Percentiles rank a stretch among this genome's conserved stretches.
Evolutionary conservation across 2,888 invertebrate species (phyloP).

Genomic region (Colostygia pectinataria): DNA sequence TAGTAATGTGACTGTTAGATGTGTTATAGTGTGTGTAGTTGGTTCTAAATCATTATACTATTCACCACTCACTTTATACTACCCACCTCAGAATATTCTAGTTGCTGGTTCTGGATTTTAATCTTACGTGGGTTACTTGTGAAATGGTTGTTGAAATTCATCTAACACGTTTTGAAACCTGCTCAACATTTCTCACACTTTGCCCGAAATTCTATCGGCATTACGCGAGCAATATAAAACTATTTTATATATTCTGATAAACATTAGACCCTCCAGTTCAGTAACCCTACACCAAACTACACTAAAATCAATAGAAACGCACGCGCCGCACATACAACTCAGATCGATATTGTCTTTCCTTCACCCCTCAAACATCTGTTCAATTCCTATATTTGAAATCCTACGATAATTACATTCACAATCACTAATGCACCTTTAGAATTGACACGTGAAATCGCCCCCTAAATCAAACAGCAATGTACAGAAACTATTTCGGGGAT

Average conservation of each 20-base stretch:
- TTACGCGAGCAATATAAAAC: slow-evolving; percentile 17
- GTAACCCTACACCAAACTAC: slow-evolving; percentile 46
- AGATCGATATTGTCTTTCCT: slow-evolving; percentile 74
- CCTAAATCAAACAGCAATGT: slow-evolving; percentile 22
- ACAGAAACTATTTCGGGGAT: slow-evolving; percentile 14
- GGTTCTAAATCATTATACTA: too few species aligned
- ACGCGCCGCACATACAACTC: slow-evolving; percentile 47
- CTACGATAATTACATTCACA: slow-evolving; percentile 35
- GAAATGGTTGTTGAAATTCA: slow-evolving; percentile 22
- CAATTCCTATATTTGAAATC: slow-evolving; percentile 9
- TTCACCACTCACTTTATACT: too few species aligned
- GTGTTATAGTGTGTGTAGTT: too few species aligned
- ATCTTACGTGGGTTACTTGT: slow-evolving; percentile 3
- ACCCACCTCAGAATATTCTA: background rate
- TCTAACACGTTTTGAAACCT: slow-evolving; percentile 11
- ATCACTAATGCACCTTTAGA: slow-evolving; percentile 17
- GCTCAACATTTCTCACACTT: slow-evolving; percentile 22
- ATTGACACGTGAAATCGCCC: slow-evolving; percentile 12
- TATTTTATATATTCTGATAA: slow-evolving; percentile 23
- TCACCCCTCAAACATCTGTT: slow-evolving; percentile 69
- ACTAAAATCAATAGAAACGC: slow-evolving; percentile 62
- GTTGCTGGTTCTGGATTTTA: background rate
- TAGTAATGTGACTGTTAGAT: too few species aligned
- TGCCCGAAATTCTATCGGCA: slow-evolving; percentile 25
- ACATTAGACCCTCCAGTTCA: slow-evolving; percentile 18